These are phyloP conservation scores for Eupelmus urozonus DNA, from an alignment of 2,888 invertebrate species.

Conservation along the genomic window DNA sequence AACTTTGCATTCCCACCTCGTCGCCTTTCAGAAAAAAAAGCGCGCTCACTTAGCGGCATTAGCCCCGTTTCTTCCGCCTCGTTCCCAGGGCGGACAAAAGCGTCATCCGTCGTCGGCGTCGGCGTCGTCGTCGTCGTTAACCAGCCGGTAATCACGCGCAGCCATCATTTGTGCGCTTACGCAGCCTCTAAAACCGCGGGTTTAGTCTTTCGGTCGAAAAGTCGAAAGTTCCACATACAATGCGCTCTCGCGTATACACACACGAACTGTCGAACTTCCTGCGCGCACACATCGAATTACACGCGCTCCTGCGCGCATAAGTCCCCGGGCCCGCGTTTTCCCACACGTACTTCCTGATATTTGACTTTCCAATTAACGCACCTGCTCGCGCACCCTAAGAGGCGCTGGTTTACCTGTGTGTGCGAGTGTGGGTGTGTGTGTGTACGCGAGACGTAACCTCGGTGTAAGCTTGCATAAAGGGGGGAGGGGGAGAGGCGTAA, in stretches of 20 bases:
- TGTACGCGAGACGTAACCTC: background rate
- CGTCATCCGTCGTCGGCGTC: too few relatives aligned
- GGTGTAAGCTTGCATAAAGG: constrained; percentile 17
- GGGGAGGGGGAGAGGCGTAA: background rate
- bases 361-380: constrained; percentile 70
- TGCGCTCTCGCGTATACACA: background rate
- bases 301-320: background rate
- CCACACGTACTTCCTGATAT: constrained; percentile 60
- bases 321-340: constrained; percentile 9
- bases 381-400: constrained; percentile 58
- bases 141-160: too few relatives aligned
- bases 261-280: constrained; percentile 9
- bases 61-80: too few relatives aligned
- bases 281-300: constrained; percentile 11
- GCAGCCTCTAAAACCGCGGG: too few relatives aligned
- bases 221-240: too few relatives aligned
- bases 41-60: too few relatives aligned
- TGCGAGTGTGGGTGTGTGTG: background rate
- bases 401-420: constrained; percentile 8
- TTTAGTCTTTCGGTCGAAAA: too few relatives aligned
- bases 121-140: too few relatives aligned
- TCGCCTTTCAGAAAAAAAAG: too few relatives aligned
- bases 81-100: too few relatives aligned
- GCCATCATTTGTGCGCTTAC: too few relatives aligned
- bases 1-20: too few relatives aligned